Evolutionary conservation across 2,113 vertebrate species (phyloP).

Genomic region (Damaliscus lunatus): DNA sequence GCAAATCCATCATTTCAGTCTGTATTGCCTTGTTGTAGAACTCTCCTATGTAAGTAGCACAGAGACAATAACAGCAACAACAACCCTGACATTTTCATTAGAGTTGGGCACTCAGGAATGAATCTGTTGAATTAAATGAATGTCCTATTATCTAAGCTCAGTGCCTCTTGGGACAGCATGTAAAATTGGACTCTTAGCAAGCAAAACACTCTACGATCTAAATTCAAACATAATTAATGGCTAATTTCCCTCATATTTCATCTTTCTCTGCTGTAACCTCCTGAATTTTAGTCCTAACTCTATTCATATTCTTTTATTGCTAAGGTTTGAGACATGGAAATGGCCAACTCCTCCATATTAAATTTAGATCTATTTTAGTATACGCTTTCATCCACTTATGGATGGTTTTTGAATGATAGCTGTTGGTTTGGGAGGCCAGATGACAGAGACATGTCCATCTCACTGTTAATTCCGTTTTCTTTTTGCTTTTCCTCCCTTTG

Average conservation of each 20-base stretch:
- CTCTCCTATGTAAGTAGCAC: not conserved
- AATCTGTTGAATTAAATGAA: slow-evolving; percentile 44
- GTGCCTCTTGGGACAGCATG: slow-evolving; percentile 13
- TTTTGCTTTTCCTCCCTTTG: not conserved
- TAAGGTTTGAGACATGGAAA: not conserved
- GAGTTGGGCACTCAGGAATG: slow-evolving; percentile 4
- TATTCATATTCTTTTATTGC: not conserved
- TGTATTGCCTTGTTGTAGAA: not conserved
- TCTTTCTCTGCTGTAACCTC: not conserved
- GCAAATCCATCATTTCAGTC: not conserved
- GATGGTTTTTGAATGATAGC: not conserved
- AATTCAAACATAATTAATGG: slow-evolving; percentile 30
- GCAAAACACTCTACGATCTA: not conserved
- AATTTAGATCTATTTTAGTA: not conserved
- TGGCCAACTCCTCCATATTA: not conserved
- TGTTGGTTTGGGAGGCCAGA: not conserved
- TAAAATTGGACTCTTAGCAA: slow-evolving; percentile 30
- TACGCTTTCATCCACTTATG: not conserved
- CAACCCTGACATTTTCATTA: not conserved
- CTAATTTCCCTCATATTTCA: slow-evolving; percentile 23
- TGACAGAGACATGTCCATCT: not conserved
- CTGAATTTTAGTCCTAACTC: not conserved
- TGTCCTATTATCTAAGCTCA: slow-evolving; percentile 16
- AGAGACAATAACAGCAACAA: not conserved
- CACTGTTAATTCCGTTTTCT: not conserved